phyloP scores from a whole-genome alignment of 2,113 vertebrate species.

The Mastomys coucha region DNA sequence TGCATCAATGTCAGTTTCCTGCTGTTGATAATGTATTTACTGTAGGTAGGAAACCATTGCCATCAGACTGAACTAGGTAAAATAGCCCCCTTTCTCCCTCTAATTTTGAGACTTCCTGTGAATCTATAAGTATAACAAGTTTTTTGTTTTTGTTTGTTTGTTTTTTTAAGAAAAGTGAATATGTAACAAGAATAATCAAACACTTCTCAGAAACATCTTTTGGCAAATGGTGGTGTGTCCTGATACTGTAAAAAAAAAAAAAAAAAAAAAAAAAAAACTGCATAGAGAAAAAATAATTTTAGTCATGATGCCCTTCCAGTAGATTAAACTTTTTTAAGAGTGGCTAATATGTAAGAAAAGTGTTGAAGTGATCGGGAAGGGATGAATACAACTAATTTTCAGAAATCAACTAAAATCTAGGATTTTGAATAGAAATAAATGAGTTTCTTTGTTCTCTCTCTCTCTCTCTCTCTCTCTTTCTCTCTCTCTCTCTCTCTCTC shows the following conservation, averaged over 20 bases:
- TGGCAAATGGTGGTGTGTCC: background rate
- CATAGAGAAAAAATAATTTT: background rate
- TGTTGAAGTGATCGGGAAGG: background rate
- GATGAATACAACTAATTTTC: background rate
- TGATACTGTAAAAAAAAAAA: background rate
- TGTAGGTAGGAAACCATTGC: background rate
- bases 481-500: background rate
- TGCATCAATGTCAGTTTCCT: background rate
- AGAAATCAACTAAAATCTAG: background rate
- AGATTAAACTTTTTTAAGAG: background rate
- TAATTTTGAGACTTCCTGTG: background rate
- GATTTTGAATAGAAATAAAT: background rate
- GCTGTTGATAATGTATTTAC: background rate
- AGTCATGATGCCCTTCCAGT: background rate
- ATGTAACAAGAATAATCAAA: constrained; percentile 23
- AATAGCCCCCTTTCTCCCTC: background rate
- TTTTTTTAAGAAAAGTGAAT: background rate
- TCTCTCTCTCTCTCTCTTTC: too few relatives aligned
- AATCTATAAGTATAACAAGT: background rate
- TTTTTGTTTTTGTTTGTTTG: background rate
- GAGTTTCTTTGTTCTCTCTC: background rate
- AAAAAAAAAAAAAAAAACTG: too few relatives aligned
- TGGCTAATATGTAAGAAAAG: background rate
- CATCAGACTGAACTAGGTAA: background rate
- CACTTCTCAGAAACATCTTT: background rate